A percentile compares a stretch with the other conserved stretches of the same genome.
phyloP scores from a whole-genome alignment of 2,888 invertebrate species.

The Hyposoter dolosus region DNA sequence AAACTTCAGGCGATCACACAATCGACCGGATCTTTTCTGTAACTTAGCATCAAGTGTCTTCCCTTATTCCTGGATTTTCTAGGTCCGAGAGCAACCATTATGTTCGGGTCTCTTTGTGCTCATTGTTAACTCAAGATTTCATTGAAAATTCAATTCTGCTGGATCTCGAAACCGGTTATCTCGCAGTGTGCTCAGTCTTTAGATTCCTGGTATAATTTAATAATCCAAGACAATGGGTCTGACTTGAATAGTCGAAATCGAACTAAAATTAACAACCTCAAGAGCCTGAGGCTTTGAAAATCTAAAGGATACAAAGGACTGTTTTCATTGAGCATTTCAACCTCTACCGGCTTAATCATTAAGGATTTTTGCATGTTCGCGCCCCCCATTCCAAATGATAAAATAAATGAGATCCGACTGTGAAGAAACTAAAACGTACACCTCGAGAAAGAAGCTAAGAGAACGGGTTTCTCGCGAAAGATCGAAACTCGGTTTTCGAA shows the following conservation, averaged over 20 bases:
- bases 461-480: constrained; percentile 1
- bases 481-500: constrained; percentile 29
- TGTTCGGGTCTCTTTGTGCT: not conserved
- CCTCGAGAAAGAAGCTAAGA: constrained; percentile 7
- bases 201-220: not conserved
- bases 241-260: not conserved
- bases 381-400: not conserved
- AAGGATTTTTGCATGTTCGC: not conserved
- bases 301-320: not conserved
- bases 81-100: not conserved
- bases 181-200: not conserved
- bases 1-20: not conserved
- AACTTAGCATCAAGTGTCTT: not conserved
- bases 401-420: not conserved
- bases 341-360: not conserved
- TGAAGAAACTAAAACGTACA: not conserved
- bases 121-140: constrained; percentile 14
- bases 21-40: not conserved
- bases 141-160: not conserved
- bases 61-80: not conserved
- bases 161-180: not conserved
- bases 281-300: not conserved
- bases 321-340: not conserved
- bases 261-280: not conserved
- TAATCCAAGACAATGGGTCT: not conserved